These are phyloP conservation scores for Smithornis capensis DNA, from an alignment of 2,113 vertebrate genomes.

Conservation along the genomic window DNA sequence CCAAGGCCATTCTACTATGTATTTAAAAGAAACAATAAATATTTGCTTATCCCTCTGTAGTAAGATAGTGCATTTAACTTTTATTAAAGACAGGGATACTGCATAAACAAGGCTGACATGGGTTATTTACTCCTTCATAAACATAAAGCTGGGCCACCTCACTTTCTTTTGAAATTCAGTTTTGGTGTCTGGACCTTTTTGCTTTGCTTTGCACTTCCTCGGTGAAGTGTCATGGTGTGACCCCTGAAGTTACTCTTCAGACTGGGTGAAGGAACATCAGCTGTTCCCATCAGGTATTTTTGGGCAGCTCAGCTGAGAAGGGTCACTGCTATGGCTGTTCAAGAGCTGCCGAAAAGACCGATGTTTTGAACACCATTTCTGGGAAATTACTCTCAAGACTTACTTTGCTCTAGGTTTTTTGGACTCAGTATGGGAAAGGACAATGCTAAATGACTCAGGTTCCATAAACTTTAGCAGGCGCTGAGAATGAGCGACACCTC, in stretches of 20 bases:
- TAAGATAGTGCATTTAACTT: not conserved
- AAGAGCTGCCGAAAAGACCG: not conserved
- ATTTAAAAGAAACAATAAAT: slow-evolving; percentile 2
- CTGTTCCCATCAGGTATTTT: not conserved
- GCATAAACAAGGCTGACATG: not conserved
- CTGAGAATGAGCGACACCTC: rapidly evolving
- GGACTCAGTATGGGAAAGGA: not conserved
- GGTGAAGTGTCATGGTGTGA: rapidly evolving
- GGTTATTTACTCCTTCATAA: not conserved
- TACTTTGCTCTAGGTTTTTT: not conserved
- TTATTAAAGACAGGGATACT: not conserved
- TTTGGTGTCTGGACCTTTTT: not conserved
- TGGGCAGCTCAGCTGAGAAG: not conserved
- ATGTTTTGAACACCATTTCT: not conserved
- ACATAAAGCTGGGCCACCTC: not conserved
- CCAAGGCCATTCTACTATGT: not conserved
- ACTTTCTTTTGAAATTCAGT: not conserved
- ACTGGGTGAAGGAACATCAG: not conserved
- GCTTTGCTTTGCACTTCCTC: not conserved
- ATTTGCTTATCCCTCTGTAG: not conserved
- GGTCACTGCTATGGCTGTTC: not conserved
- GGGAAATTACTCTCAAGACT: not conserved
- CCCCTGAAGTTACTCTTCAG: rapidly evolving
- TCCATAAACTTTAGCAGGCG: not conserved
- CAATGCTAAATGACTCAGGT: not conserved